Conservation (phyloP, 2,113 vertebrate species). For the Lutjanus erythropterus region DNA sequence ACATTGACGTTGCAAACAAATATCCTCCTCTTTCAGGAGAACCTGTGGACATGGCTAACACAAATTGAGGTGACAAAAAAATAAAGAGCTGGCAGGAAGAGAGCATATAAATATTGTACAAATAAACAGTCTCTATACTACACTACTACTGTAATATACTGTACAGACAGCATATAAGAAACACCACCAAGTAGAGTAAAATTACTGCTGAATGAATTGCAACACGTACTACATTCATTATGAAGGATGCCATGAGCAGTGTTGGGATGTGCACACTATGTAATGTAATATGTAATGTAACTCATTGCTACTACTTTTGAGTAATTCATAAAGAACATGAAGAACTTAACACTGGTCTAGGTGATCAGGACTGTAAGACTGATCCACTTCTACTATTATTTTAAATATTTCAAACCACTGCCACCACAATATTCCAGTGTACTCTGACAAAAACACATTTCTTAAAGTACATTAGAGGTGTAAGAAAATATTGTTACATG, state of each 20-base stretch:
- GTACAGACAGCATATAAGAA: not conserved
- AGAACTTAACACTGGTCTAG: not conserved
- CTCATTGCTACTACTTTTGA: not conserved
- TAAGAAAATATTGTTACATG: too few species aligned
- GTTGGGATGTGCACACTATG: too few species aligned
- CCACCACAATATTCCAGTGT: too few species aligned
- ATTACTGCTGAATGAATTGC: not conserved
- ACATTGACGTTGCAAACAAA: not conserved
- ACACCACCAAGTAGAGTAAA: not conserved
- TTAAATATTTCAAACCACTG: too few species aligned
- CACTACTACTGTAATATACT: not conserved
- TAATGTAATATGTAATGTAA: not conserved
- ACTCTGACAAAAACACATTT: too few species aligned
- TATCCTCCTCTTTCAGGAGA: not conserved
- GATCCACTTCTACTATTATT: too few species aligned
- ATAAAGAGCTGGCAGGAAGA: not conserved
- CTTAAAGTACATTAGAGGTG: too few species aligned
- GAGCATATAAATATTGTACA: not conserved
- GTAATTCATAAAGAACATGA: not conserved
- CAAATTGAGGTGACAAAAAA: not conserved
- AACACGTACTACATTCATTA: too few species aligned
- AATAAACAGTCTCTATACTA: not conserved
- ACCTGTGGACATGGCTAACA: not conserved
- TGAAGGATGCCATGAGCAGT: too few species aligned
- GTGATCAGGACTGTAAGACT: not conserved